A percentile compares a stretch with the other conserved stretches of the same genome.
Conservation (phyloP, 2,888 invertebrate genomes). For the Pristionchus fissidentatus region DNA sequence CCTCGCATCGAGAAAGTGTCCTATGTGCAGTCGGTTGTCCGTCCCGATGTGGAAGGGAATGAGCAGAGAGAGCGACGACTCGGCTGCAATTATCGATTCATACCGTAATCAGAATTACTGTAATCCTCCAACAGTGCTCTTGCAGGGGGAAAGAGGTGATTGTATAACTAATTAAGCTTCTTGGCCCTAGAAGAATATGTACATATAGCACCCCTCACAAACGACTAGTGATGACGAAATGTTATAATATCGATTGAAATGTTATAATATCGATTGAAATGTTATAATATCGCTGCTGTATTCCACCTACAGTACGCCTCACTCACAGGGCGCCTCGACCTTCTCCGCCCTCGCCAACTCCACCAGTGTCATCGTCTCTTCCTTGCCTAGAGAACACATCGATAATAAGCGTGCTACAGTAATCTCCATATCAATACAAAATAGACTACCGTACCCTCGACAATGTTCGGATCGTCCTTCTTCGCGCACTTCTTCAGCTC, state of each 20-base stretch:
- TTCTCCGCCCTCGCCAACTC: conserved; percentile 54
- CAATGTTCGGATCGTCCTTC: conserved; percentile 79
- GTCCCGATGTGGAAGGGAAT: conserved; percentile 81
- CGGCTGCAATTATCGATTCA: conserved; percentile 67
- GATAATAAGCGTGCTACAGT: background rate
- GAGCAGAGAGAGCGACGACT: conserved; percentile 79
- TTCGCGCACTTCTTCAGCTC: conserved; percentile 48
- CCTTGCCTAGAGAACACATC: conserved; percentile 49
- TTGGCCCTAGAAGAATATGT: too few relatives aligned
- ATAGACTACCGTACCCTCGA: conserved; percentile 67
- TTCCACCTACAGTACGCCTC: background rate
- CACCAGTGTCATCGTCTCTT: conserved; percentile 56
- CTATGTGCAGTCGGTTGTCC: conserved; percentile 81
- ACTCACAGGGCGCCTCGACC: conserved; percentile 43
- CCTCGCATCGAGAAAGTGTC: conserved; percentile 77
- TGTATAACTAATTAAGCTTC: too few relatives aligned
- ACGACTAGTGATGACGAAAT: too few relatives aligned
- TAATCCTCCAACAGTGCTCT: too few relatives aligned
- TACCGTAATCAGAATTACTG: background rate
- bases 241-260: too few relatives aligned
- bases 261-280: background rate
- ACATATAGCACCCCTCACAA: too few relatives aligned
- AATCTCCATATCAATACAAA: background rate
- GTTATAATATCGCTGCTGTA: background rate
- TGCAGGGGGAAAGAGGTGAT: too few relatives aligned